These are phyloP conservation scores for Manacus vitellinus DNA, from an alignment of 2,113 vertebrate species.

Conservation along the genomic window DNA sequence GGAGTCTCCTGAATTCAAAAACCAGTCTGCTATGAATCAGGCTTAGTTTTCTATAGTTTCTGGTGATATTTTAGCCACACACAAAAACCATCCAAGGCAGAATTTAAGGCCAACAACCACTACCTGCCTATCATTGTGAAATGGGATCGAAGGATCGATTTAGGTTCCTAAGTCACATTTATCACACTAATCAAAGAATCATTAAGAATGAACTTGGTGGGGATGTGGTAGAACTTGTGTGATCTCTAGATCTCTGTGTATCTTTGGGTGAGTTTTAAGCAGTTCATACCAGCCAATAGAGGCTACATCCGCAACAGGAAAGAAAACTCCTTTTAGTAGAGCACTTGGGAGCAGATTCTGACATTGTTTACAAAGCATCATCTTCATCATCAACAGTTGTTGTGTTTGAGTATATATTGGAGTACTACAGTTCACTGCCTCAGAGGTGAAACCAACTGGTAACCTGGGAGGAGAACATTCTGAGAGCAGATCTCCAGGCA, in stretches of 20 bases:
- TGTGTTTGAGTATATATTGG: not conserved
- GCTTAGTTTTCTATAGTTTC: not conserved
- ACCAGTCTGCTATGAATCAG: not conserved
- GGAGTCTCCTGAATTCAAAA: not conserved
- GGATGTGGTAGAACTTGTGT: not conserved
- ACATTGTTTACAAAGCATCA: rapidly evolving
- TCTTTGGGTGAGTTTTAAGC: not conserved
- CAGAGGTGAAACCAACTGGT: not conserved
- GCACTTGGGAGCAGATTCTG: rapidly evolving
- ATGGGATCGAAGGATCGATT: not conserved
- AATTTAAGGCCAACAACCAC: not conserved
- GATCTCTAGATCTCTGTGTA: not conserved
- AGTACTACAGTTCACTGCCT: not conserved
- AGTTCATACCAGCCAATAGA: not conserved
- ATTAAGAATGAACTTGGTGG: not conserved
- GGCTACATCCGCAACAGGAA: not conserved
- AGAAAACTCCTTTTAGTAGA: not conserved
- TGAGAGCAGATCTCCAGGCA: not conserved
- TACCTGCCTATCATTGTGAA: not conserved
- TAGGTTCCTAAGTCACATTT: not conserved
- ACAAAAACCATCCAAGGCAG: not conserved
- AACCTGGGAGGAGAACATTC: not conserved
- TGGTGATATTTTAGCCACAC: no score
- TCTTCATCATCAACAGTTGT: not conserved
- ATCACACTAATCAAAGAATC: not conserved